Percentiles rank a stretch among this genome's conserved stretches.
These are phyloP conservation scores for Muscina levida DNA, from an alignment of 2,888 invertebrate genomes.

Conservation along the genomic window DNA sequence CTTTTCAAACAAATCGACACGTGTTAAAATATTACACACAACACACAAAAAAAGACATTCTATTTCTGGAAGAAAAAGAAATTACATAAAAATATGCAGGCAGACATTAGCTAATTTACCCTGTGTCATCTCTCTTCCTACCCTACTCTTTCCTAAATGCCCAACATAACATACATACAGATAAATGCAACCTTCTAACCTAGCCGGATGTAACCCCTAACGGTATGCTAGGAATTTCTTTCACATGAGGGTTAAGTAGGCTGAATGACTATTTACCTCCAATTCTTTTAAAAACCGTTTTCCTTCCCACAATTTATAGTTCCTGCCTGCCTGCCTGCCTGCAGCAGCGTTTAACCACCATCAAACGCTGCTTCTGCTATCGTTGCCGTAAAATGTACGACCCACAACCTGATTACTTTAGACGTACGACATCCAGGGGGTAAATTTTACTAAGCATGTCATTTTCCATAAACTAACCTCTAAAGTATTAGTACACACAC, in stretches of 20 bases:
- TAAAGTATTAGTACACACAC: constrained; percentile 38
- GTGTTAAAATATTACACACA: constrained; percentile 13
- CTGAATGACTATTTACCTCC: not conserved
- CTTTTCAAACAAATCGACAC: constrained; percentile 1
- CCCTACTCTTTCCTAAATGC: too few species aligned
- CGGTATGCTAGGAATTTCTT: constrained; percentile 9
- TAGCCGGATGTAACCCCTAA: not conserved
- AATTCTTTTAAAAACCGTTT: not conserved
- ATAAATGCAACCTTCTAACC: too few species aligned
- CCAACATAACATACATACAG: not conserved
- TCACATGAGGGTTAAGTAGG: not conserved
- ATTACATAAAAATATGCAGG: not conserved
- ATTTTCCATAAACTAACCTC: constrained; percentile 35
- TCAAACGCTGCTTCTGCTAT: too few species aligned
- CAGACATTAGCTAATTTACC: constrained; percentile 2
- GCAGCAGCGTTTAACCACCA: too few species aligned
- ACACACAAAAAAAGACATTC: too few species aligned
- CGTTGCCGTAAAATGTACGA: not conserved
- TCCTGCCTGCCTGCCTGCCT: too few species aligned
- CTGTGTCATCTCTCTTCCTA: too few species aligned
- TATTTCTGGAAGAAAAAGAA: too few species aligned
- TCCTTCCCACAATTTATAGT: constrained; percentile 12
- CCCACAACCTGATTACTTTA: constrained; percentile 6
- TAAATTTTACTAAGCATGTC: constrained; percentile 37
- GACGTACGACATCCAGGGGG: not conserved